Evolutionary conservation across 2,888 invertebrate species (phyloP).

Genomic region (Rhogogaster chlorosoma): DNA sequence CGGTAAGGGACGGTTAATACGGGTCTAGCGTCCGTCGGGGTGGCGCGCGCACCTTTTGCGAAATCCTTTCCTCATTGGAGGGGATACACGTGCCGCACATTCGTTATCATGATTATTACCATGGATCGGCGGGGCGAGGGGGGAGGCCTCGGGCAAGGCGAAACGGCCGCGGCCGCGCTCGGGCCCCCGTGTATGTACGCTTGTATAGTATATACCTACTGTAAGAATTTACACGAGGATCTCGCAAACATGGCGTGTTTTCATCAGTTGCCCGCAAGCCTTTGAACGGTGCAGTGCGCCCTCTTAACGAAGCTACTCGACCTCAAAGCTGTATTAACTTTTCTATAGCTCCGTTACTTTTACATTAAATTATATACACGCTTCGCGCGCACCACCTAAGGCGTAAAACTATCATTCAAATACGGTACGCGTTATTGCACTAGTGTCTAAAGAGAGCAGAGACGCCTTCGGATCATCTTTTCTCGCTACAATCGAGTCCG

Average conservation of each 20-base stretch:
- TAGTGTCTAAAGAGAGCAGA: background rate
- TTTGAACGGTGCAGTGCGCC: conserved; percentile 47
- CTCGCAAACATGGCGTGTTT: conserved; percentile 19
- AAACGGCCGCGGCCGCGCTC: background rate
- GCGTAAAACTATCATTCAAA: background rate
- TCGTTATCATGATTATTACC: conserved; percentile 65
- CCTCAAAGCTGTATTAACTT: background rate
- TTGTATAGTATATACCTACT: background rate
- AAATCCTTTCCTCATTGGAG: conserved; percentile 59
- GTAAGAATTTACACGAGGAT: conserved; percentile 33
- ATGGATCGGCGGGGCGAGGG: background rate
- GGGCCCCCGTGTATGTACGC: background rate
- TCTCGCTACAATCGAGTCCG: background rate
- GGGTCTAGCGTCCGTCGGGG: background rate
- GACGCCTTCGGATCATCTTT: background rate
- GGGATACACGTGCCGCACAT: conserved; percentile 65
- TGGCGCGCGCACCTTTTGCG: conserved; percentile 58
- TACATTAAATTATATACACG: background rate
- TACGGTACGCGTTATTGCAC: background rate
- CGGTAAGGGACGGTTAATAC: background rate
- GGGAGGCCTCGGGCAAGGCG: background rate
- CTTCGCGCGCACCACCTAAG: background rate
- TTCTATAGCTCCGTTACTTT: background rate
- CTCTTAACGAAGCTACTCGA: background rate
- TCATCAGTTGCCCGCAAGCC: conserved; percentile 43